A percentile compares a stretch with the other conserved stretches of the same genome.
Conservation (phyloP, 1,140 invertebrate genomes). For the Papilio dardanus region DNA sequence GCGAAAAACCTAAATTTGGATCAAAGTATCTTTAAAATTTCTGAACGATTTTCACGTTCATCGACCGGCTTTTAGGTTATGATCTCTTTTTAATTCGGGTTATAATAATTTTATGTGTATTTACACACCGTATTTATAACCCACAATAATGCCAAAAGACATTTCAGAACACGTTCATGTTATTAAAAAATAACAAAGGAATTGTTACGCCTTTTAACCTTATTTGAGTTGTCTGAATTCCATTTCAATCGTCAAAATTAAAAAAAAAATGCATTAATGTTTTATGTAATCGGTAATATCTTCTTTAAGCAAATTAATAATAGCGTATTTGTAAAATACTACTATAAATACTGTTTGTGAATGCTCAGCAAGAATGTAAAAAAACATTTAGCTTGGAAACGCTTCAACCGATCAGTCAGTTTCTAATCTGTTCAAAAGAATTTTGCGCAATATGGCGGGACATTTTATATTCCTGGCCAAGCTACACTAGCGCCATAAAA, state of each 20-base stretch:
- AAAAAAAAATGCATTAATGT: too few species aligned
- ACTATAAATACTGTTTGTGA: constrained; percentile 2
- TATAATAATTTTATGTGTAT: too few species aligned
- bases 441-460: too few species aligned
- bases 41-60: background rate
- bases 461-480: too few species aligned
- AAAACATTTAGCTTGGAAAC: too few species aligned
- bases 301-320: background rate
- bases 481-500: background rate
- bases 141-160: background rate
- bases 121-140: background rate
- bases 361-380: too few species aligned
- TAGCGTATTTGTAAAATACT: background rate
- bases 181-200: background rate
- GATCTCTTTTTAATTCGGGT: background rate
- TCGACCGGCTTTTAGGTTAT: background rate
- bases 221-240: background rate
- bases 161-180: background rate
- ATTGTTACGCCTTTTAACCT: background rate
- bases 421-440: too few species aligned
- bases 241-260: background rate
- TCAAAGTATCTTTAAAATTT: too few species aligned
- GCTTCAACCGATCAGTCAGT: too few species aligned
- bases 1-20: too few species aligned
- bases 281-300: too few species aligned